Evolutionary conservation across 2,888 invertebrate genomes (phyloP).

Genomic region (Alloplasta piceator): DNA sequence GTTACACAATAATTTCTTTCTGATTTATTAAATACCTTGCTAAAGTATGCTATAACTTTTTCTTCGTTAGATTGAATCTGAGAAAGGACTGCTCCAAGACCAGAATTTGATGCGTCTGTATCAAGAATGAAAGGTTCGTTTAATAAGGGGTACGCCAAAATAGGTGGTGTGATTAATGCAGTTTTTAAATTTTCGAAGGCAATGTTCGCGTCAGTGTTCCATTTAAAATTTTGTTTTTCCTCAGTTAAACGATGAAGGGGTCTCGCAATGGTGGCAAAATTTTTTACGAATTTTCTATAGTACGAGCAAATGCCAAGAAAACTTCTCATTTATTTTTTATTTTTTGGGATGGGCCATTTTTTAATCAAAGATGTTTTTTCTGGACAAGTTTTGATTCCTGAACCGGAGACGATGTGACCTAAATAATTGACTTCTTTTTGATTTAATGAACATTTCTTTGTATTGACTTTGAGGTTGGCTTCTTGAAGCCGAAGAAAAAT

Average conservation of each 20-base stretch:
- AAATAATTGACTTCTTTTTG: conserved; percentile 16
- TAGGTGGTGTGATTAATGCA: conserved; percentile 4
- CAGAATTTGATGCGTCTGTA: conserved; percentile 4
- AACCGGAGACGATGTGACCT: conserved; percentile 13
- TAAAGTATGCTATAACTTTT: conserved; percentile 35
- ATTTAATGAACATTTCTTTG: conserved; percentile 13
- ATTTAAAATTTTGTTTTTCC: conserved; percentile 1
- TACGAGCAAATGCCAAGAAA: conserved; percentile 24
- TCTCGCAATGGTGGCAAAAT: conserved; percentile 36
- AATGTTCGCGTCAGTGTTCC: neutral
- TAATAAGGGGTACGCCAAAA: neutral
- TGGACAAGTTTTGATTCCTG: conserved; percentile 21
- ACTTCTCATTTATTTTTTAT: conserved; percentile 17
- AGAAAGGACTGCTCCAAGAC: neutral
- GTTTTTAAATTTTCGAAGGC: neutral
- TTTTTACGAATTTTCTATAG: conserved; percentile 22
- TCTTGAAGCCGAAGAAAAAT: conserved; percentile 5
- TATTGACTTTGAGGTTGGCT: conserved; percentile 2
- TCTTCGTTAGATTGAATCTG: conserved; percentile 22
- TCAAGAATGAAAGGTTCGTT: conserved; percentile 9
- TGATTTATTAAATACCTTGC: conserved; percentile 6
- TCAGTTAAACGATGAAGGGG: conserved; percentile 28
- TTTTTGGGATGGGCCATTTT: conserved; percentile 40
- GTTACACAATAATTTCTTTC: conserved; percentile 36
- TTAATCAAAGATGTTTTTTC: conserved; percentile 29